phyloP scores from a whole-genome alignment of 2,797 vertebrate genomes.

The Sebastes hopkinsi region DNA sequence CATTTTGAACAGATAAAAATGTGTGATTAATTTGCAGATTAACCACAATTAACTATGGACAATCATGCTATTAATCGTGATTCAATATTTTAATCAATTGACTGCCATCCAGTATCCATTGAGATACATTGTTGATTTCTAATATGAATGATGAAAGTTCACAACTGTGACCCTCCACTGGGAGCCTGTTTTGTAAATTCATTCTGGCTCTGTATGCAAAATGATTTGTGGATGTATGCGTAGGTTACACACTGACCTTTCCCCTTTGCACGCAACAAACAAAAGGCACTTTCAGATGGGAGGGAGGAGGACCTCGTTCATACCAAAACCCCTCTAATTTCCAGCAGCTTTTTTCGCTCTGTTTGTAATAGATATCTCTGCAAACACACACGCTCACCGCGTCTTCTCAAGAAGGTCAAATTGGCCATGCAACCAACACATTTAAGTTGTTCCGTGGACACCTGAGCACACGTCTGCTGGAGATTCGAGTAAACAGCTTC shows the following conservation, averaged over 20 bases:
- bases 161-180: background rate
- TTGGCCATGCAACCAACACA: slow-evolving; percentile 75
- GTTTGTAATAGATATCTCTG: slow-evolving; percentile 67
- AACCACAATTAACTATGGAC: too few relatives aligned
- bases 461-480: slow-evolving; percentile 59
- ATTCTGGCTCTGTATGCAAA: background rate
- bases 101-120: background rate
- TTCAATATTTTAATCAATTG: too few relatives aligned
- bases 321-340: slow-evolving; percentile 38
- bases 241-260: slow-evolving; percentile 22
- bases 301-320: slow-evolving; percentile 16
- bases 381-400: slow-evolving; percentile 63
- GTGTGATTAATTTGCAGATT: too few relatives aligned
- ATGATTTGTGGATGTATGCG: background rate
- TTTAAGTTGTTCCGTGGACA: slow-evolving; percentile 68
- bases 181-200: background rate
- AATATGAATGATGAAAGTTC: background rate
- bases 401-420: slow-evolving; percentile 78
- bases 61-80: too few relatives aligned
- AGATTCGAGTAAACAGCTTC: slow-evolving; percentile 75
- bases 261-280: slow-evolving; percentile 46
- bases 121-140: background rate
- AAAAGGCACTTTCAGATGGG: slow-evolving; percentile 63
- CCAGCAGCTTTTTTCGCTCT: slow-evolving; percentile 43
- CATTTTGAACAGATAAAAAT: too few relatives aligned